phyloP scores from a whole-genome alignment of 64 coral and sea anemone genomes.

The Pocillopora verrucosa region DNA sequence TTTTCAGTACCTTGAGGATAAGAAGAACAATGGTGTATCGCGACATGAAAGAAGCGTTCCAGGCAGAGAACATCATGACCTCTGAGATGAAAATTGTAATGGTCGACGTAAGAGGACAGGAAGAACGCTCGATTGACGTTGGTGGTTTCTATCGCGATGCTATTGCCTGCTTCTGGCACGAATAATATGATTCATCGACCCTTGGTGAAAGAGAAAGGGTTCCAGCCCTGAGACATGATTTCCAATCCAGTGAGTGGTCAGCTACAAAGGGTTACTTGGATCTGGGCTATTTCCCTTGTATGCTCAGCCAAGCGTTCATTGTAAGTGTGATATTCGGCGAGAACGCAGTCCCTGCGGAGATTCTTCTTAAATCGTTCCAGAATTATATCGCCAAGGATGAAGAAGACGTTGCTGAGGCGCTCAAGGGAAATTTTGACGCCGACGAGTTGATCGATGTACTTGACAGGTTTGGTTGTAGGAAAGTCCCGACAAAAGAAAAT shows the following conservation, averaged over 20 bases:
- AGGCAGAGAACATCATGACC: slow-evolving; percentile 15
- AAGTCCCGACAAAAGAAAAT: not conserved
- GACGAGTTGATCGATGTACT: not conserved
- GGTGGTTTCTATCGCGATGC: slow-evolving; percentile 52
- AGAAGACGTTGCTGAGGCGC: not conserved
- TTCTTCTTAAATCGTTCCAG: slow-evolving; percentile 6
- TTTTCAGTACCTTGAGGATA: slow-evolving; percentile 41
- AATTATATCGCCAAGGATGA: slow-evolving; percentile 31
- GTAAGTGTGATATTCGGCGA: not conserved
- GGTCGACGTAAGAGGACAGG: slow-evolving; percentile 25
- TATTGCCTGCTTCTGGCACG: slow-evolving; percentile 39
- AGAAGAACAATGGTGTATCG: slow-evolving; percentile 8
- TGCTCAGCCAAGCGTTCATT: not conserved
- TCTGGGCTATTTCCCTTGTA: not conserved
- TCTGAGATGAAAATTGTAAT: too few relatives aligned
- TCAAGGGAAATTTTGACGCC: not conserved
- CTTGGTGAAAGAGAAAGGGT: slow-evolving; percentile 40
- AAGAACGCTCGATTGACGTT: slow-evolving; percentile 30
- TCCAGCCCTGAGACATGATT: slow-evolving; percentile 50
- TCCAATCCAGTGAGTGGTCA: slow-evolving; percentile 27
- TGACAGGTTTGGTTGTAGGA: slow-evolving; percentile 25
- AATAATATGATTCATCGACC: slow-evolving; percentile 51
- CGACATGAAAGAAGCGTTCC: slow-evolving; percentile 34
- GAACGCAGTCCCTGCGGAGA: not conserved
- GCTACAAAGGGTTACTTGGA: not conserved